Base-by-base conservation (phyloP, 2,797 vertebrate genomes). In the Nannoperca australis region DNA sequence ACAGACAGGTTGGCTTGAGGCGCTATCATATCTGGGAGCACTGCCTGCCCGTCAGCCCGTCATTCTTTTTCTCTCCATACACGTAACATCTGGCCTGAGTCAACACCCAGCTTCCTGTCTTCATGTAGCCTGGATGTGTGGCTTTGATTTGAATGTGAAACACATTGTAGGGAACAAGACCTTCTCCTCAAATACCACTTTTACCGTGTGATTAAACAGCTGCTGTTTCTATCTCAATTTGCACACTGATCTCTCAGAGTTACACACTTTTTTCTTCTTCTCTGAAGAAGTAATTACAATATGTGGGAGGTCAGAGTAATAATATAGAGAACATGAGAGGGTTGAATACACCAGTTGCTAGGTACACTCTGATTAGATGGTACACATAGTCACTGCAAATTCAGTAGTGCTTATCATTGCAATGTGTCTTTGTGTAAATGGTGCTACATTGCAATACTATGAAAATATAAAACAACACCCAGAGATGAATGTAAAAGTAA, bases 1-100 rank as follows among this genome's bases (percentile, higher is more conserved):
- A 76, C 66, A 83, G 79, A 87, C 89, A 88, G 89, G 82, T 83
- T 77, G 45, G 84, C 91, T 84, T 3, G 30, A 85, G 89, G 88
- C 76, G 18, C 78, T 73, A 76, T 89, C 82, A 72, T 89, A 91
- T 90, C 76, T 85, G 56, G 70, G 62, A 84, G 87, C 76, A n/a
- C 67, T 76, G 51, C 70, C 69, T 76, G 65, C 62, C 44, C 18
- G 24, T 22, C 3, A 72, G 45, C 24, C 44, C 20, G 24, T 22
- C 3, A 5, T 51, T 63, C 51, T 63, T 27, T 34, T 56, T 17
- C 12, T 30, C 36, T 1, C n/a, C n/a, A n/a, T 49, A 27, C 55
- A 53, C 78, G 34, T 54, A 66, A 76, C 56, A 68, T 63, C 36
- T 63, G 59, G 59, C 53, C 68, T 44, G 22, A 82, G 69, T 69